Evolutionary conservation across 2,888 invertebrate species (phyloP).

Genomic region (Phaedon cochleariae): DNA sequence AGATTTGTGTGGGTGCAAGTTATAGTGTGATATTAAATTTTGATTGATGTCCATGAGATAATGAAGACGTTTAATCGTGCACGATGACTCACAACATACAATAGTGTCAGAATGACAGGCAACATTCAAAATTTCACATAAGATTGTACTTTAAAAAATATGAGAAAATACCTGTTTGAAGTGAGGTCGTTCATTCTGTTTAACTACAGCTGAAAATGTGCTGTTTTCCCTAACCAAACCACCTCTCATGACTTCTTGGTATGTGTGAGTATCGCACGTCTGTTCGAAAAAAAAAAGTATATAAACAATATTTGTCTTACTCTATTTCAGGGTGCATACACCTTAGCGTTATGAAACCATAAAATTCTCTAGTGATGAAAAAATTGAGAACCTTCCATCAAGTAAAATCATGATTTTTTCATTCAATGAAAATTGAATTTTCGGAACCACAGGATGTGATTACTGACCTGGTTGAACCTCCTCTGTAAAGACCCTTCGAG

Average conservation of each 20-base stretch:
- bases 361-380: too few relatives aligned
- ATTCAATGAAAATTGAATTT: too few relatives aligned
- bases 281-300: conserved; percentile 13
- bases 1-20: too few relatives aligned
- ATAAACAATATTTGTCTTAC: background rate
- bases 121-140: background rate
- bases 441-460: too few relatives aligned
- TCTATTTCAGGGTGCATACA: too few relatives aligned
- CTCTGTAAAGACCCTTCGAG: conserved; percentile 90
- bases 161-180: conserved; percentile 38
- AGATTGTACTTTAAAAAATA: background rate
- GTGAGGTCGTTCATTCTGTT: conserved; percentile 37
- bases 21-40: too few relatives aligned
- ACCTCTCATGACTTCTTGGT: conserved; percentile 43
- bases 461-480: conserved; percentile 81
- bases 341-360: too few relatives aligned
- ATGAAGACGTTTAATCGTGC: too few relatives aligned
- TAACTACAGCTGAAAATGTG: conserved; percentile 36
- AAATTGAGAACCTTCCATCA: too few relatives aligned
- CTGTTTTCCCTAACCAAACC: conserved; percentile 42
- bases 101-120: background rate
- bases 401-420: too few relatives aligned
- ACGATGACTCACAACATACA: conserved; percentile 23
- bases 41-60: too few relatives aligned
- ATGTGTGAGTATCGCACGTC: conserved; percentile 37